phyloP scores from a whole-genome alignment of 1,140 invertebrate genomes.

The Parapsyche elsis region DNA sequence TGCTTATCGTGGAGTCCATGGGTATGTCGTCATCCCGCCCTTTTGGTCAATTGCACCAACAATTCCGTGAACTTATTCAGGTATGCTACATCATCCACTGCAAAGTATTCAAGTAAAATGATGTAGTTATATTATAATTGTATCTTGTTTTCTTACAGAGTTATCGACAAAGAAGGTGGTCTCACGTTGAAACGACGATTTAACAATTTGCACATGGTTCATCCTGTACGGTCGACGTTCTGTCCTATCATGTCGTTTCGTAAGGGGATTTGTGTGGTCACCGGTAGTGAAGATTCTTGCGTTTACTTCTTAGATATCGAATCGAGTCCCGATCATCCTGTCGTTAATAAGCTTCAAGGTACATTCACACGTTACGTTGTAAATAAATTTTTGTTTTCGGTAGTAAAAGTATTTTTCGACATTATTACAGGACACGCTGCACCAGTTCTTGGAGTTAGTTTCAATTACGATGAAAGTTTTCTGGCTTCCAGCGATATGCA shows the following conservation, averaged over 20 bases:
- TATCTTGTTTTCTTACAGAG: conserved; percentile 63
- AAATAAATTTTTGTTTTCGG: not conserved
- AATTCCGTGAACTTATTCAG: conserved; percentile 77
- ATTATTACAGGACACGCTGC: conserved; percentile 74
- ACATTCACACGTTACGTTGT: conserved; percentile 52
- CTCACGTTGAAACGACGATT: conserved; percentile 75
- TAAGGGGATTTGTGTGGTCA: conserved; percentile 83
- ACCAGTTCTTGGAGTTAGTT: conserved; percentile 84
- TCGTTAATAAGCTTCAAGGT: conserved; percentile 86
- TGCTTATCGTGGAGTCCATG: conserved; percentile 85
- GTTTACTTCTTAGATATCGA: conserved; percentile 88
- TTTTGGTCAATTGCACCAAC: conserved; percentile 82
- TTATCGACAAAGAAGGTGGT: conserved; percentile 74
- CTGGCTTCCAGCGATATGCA: conserved; percentile 86
- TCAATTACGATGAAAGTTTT: conserved; percentile 91
- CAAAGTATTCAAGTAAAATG: not conserved
- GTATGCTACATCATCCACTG: conserved; percentile 55
- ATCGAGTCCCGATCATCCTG: conserved; percentile 74
- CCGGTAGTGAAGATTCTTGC: conserved; percentile 87
- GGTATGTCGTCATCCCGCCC: conserved; percentile 82
- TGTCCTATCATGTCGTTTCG: conserved; percentile 87
- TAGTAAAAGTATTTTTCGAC: no score
- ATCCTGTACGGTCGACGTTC: conserved; percentile 80
- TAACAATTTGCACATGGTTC: conserved; percentile 71
- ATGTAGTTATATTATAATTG: not conserved